Evolutionary conservation across 2,797 vertebrate species (phyloP), one percentile per base, ranked within the genome.

Genomic region (Brachyrhaphis roseni): DNA sequence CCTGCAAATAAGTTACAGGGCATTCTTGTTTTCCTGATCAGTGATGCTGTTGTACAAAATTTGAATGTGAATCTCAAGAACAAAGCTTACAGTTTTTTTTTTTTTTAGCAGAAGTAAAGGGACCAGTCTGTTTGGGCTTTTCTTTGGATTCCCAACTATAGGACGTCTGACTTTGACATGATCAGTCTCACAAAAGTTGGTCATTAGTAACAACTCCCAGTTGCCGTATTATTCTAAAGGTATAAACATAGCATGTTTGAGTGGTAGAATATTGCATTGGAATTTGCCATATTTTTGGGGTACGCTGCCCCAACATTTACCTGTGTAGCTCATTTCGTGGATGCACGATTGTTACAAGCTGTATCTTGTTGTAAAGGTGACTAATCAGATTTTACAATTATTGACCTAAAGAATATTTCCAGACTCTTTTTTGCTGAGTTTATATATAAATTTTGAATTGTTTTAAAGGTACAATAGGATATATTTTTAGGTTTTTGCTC

Each of bases 401-500:
- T 28, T 72, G 43, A 45, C 43, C n/a, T 72, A 45, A 15, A 45
- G 8, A 72, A 72, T 15, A 46, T 72, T 45, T 28, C 28, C 43
- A 72, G 8, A 28, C 26, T 53, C 8, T 6, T 28, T 18, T 28
- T 72, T 46, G 39, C 45, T n/a, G 41, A 46, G 43, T 71, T 46
- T 74, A 72, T 53, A 13, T 20, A 53, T 47, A 62, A 28, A 23
- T 55, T 62, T 55, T 31, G 0, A 55, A 57, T 3, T 77, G 62
- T 72, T 53, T n/a, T 64, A 41, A 6, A 43, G n/a, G 43, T 64
- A 23, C 82, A 73, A 68, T 20, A 20, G 7, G 16, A 43, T 62
- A 34, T 75, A 12, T 78, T 84, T 79, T 2, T 62, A 28, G 74
- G 20, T 79, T 86, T 79, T 4, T 81, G 20, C 57, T 57, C 18